phyloP scores from a whole-genome alignment of 2,797 vertebrate genomes.

The Spea hammondii region DNA sequence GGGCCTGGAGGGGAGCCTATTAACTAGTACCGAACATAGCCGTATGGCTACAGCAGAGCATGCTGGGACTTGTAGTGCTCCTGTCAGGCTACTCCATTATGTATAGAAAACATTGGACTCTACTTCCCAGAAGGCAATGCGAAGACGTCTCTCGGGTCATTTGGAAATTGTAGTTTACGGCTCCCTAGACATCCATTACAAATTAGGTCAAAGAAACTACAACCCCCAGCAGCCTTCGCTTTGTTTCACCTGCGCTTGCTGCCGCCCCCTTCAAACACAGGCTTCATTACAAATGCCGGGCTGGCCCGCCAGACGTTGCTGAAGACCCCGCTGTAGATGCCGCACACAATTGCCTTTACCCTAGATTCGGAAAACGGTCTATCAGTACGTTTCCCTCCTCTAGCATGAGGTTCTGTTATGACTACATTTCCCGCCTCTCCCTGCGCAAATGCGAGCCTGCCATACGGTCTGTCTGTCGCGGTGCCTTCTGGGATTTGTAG shows the following conservation, averaged over 20 bases:
- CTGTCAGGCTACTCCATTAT: not conserved
- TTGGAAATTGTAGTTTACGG: not conserved
- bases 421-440: conserved; percentile 31
- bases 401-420: not conserved
- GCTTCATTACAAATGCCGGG: no score
- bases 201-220: not conserved
- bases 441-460: not conserved
- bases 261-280: no score
- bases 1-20: no score
- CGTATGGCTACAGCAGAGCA: not conserved
- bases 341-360: no score
- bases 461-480: not conserved
- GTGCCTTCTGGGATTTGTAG: conserved; percentile 24
- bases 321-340: no score
- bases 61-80: not conserved
- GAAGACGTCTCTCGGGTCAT: not conserved
- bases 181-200: not conserved
- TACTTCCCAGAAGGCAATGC: not conserved
- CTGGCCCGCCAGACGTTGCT: no score
- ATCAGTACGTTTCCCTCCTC: not conserved
- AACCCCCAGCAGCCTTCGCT: not conserved
- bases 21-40: no score
- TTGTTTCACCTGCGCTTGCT: not conserved
- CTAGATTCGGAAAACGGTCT: not conserved
- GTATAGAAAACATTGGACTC: not conserved